Base-by-base conservation (phyloP, 2,113 vertebrate genomes). In the Eidolon helvum region DNA sequence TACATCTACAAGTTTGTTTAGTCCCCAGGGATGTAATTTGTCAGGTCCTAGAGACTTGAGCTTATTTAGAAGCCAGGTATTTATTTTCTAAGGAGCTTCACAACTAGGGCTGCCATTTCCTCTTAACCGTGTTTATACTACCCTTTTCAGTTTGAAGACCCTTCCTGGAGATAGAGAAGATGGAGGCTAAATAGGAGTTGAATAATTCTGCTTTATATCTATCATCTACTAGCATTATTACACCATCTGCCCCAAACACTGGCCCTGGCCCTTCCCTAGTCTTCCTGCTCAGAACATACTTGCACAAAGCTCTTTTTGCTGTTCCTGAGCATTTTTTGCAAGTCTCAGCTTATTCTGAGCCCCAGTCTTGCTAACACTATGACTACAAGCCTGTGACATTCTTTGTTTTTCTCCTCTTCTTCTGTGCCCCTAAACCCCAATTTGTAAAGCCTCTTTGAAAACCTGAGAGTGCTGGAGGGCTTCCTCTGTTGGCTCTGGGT, bases 261-360 rank as follows among this genome's bases (percentile, higher is more conserved):
- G 82, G 78, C 40, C 55, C 80, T 82, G 80, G 74, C 61, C 59
- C 50, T 91, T 78, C 59, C 69, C 59, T 77, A 21, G 61, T 43
- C 43, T 89, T 95, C 50, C 91, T 95, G 94, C 38, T 90, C 90
- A 74, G 68, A 83, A 48, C 5, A 3, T 55, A 33, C 28, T 79
- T 91, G 69, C 74, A 78, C 59, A 93, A 84, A 93, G 68, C 72
- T 92, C 53, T 82, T 50, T 53, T 19, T 94, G 63, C 78, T 91
- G 68, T 79, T 86, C 19, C 78, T 87, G 78, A 79, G 68, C 63
- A 59, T 59, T 86, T 50, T 86, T 77, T 89, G 43, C 92, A 90
- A 92, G 92, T 95, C 84, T 69, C 75, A 80, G 90, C 94, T 92
- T 57, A 79, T 77, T 94, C 85, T 71, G 75, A 90, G 80, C 11